Percentiles rank a stretch among this genome's conserved stretches.
phyloP scores from a whole-genome alignment of 1,140 invertebrate species.

The Magallana ariakensis region DNA sequence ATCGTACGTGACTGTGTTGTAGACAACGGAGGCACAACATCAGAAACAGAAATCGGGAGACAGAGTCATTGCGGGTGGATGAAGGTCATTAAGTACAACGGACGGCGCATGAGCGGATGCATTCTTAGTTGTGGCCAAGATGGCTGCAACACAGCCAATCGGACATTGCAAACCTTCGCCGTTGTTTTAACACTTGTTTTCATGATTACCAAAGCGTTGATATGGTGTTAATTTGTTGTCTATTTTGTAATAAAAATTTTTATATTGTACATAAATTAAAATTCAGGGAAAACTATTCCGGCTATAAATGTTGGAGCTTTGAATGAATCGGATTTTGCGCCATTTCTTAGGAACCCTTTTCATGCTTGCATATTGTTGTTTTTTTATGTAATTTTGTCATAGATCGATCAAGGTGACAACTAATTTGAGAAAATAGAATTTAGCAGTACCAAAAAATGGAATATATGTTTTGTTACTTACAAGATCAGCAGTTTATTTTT shows the following conservation, averaged over 20 bases:
- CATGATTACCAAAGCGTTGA: background rate
- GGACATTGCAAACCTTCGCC: background rate
- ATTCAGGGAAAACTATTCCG: background rate
- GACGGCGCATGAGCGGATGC: conserved; percentile 79
- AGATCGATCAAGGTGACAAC: no score
- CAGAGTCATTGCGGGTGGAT: conserved; percentile 77
- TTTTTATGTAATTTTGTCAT: no score
- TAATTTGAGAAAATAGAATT: no score
- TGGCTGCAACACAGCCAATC: conserved; percentile 79
- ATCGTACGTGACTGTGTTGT: conserved; percentile 82
- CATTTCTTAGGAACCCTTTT: no score
- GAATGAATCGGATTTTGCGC: no score
- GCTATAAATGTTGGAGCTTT: no score
- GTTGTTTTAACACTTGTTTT: background rate
- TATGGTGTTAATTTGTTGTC: background rate
- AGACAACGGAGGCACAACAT: conserved; percentile 79
- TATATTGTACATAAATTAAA: background rate
- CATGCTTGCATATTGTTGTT: no score
- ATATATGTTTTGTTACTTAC: no score
- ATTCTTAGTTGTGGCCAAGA: conserved; percentile 82
- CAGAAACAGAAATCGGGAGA: conserved; percentile 76
- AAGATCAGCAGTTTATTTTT: no score
- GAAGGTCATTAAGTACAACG: conserved; percentile 72
- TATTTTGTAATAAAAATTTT: no score
- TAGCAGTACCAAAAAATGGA: no score